Evolutionary conservation across 1,140 invertebrate genomes (phyloP), one percentile per base, ranked within the genome.

Genomic region (Apocrypta bakeri): DNA sequence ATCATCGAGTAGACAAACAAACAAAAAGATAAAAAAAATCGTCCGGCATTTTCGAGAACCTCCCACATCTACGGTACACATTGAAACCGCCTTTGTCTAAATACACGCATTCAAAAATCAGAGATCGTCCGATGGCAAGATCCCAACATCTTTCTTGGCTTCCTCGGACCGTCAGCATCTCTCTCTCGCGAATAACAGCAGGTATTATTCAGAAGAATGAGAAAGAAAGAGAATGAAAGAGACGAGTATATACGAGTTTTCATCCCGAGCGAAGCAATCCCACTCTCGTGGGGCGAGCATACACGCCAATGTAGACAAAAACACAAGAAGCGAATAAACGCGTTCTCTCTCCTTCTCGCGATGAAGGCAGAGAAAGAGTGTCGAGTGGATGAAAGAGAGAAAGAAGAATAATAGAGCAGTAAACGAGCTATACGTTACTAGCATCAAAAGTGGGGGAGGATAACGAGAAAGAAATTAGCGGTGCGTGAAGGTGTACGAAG

Each of bases 391-490:
- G 48, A 63, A 14, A 72, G 73, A 71, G 42, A 69, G n/a, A 31
- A n/a, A 31, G 64, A 61, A 27, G 37, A 72, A 82, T 73, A 78
- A 82, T 17, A 63, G 27, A 82, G 76, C 73, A 69, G 81, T 83
- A 68, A 83, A 56, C 48, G 69, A 73, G 56, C 27, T 66, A 64
- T 2, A 17, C 33, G 33, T 37, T 9, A 9, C 14, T 48, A 1
- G 40, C 40, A 42, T 1, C 24, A 69, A 31, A 31, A 1, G 40
- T 31, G 75, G 61, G 69, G 61, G 69, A 73, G 72, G 85, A 88
- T 91, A 90, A 90, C 86, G 86, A 91, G 85, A 86, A 87, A 87
- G 86, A 90, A 90, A 91, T 90, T 89, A 90, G 87, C 89, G 87
- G 87, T 89, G 90, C 88, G 87, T 87, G 83, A 91, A 89, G 86